Evolutionary conservation across 1,140 invertebrate species (phyloP), one percentile per base, ranked within the genome.

Genomic region (Agraylea sexmaculata): DNA sequence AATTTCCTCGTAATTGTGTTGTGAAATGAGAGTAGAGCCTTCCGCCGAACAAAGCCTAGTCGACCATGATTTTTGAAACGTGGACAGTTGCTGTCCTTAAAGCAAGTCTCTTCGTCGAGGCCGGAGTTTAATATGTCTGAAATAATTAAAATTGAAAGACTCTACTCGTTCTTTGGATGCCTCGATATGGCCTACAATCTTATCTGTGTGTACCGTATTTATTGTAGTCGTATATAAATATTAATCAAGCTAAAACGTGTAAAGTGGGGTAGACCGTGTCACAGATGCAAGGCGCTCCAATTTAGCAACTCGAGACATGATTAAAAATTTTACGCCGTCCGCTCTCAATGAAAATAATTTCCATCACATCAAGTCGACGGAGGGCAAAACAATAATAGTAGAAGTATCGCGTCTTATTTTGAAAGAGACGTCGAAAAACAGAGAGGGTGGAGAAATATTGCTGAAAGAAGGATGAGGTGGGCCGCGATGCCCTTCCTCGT

Each of bases 1-100:
- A 46, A 46, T 42, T 42, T 35, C 27, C 20, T 21, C 20, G 44
- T 23, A 46, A 38, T 46, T 46, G 37, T 27, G 20, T 18, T 46
- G 35, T 40, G 40, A 40, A 42, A 46, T 46, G 33, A 32, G 31
- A 28, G 17, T 20, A 20, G 33, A 30, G 20, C 11, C 25, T 28
- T 39, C 18, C 22, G 17, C 19, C 31, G 18, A n/a, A 7, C 27
- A 10, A 13, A 12, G 17, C 27, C 19, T 18, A 39, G n/a, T n/a
- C n/a, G n/a, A n/a, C n/a, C 22, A 25, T 5, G 28, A 28, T 17
- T 28, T 21, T 28, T 22, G 37, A 20, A 22, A 10, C 11, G 34
- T 11, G 34, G 34, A 4, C 13, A 36, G 34, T 36, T 36, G n/a
- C n/a, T n/a, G n/a, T n/a, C n/a, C n/a, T n/a, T n/a, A n/a, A n/a